These are phyloP conservation scores for Chaetophractus vellerosus DNA, from an alignment of 2,797 vertebrate genomes.

Conservation along the genomic window DNA sequence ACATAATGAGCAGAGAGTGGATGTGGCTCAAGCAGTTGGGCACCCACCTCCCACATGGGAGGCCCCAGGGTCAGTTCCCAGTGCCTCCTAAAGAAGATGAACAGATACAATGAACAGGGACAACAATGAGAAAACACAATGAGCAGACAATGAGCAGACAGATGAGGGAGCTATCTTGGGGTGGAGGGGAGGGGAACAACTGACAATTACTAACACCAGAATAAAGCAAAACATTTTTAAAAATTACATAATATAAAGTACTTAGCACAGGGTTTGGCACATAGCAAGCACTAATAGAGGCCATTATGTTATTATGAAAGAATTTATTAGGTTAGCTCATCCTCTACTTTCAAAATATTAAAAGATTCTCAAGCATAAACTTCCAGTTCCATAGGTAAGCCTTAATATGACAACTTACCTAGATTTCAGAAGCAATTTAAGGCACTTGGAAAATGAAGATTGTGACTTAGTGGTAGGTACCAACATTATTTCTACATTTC, in stretches of 20 bases:
- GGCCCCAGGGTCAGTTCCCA: no score
- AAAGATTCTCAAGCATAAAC: constrained; percentile 16
- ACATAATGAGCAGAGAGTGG: no score
- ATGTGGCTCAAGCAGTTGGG: no score
- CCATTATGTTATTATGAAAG: neutral
- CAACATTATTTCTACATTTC: neutral
- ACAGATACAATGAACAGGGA: no score
- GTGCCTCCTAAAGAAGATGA: no score
- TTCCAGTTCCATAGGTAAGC: neutral
- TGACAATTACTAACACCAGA: no score
- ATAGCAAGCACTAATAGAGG: neutral
- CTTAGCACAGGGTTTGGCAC: neutral
- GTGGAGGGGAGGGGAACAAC: no score
- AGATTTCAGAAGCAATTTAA: neutral
- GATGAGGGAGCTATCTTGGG: no score
- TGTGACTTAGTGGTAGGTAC: neutral
- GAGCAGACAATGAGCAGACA: neutral
- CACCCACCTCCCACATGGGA: no score
- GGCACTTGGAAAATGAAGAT: neutral
- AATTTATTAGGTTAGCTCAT: neutral
- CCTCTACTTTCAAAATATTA: constrained; percentile 10
- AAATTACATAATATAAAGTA: neutral
- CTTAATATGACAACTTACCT: neutral
- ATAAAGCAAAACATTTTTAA: no score
- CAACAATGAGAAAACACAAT: no score